Evolutionary conservation across 2,888 invertebrate species (phyloP), one percentile per base, ranked within the genome.

Genomic region (Agapostemon virescens): DNA sequence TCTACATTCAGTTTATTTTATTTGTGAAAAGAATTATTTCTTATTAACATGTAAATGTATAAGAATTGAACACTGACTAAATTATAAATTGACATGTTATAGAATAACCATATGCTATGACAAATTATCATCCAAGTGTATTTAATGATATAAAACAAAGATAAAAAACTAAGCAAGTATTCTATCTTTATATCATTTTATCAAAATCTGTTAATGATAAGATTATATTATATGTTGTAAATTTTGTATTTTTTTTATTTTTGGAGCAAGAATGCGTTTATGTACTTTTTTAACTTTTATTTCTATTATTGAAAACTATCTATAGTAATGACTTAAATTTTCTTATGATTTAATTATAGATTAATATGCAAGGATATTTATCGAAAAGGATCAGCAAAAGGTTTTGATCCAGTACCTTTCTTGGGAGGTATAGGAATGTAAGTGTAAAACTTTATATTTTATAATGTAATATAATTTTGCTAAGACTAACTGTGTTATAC

Each of bases 351-450:
- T 82, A 67, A 72, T 82, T 83, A 26, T 85, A 93, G 93, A 79
- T 94, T 96, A 90, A 94, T 97, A 81, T 95, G 97, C 90, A 95
- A 94, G 91, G 96, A 96, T 89, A 96, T 97, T 83, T 94, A 95
- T 82, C 95, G 95, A 88, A 95, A 95, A 89, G 95, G 95, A 26
- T 94, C 93, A 86, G 95, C 97, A 0, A 94, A 94, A 87, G 95
- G 95, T 74, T 94, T 95, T 83, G 94, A 95, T 66, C 93, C 95
- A 36, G 94, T 95, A 91, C 96, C 97, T 0, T 97, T 97, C 92
- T 90, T 96, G 61, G 97, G 97, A 55, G 97, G 97, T 93, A 91
- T 95, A 85, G 94, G 95, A 81, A 95, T 97, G 97, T 97, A 93
- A 95, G 96, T 95, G 75, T 74, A 17, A 4, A 15, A 33, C 45